Conservation (phyloP, 2,888 invertebrate species). For the Temnothorax unifasciatus region DNA sequence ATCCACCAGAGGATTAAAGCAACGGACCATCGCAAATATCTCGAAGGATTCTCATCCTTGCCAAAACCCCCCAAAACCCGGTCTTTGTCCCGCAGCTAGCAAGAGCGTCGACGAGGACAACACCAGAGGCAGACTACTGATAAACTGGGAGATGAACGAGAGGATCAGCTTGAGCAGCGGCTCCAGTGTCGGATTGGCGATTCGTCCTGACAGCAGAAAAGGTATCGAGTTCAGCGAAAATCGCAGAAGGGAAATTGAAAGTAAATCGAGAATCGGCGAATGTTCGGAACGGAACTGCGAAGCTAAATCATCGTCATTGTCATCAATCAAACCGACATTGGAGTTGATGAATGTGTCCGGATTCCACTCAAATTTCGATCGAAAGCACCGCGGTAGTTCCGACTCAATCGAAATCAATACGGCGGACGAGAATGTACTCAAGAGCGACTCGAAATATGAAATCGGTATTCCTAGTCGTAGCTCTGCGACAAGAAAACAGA, state of each 20-base stretch:
- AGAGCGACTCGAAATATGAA: constrained; percentile 80
- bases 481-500: constrained; percentile 66
- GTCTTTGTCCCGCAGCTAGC: constrained; percentile 61
- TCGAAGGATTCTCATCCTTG: constrained; percentile 47
- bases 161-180: constrained; percentile 83
- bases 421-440: constrained; percentile 74
- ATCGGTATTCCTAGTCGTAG: constrained; percentile 74
- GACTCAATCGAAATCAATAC: constrained; percentile 61
- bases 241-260: constrained; percentile 59
- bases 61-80: constrained; percentile 68
- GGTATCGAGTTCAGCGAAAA: constrained; percentile 79
- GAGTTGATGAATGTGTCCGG: constrained; percentile 81
- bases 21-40: constrained; percentile 52
- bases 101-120: constrained; percentile 58
- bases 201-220: constrained; percentile 76
- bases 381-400: constrained; percentile 61
- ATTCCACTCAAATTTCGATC: constrained; percentile 68
- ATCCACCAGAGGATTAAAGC: constrained; percentile 81
- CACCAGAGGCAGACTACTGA: constrained; percentile 61
- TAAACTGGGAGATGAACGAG: constrained; percentile 85
- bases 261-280: constrained; percentile 41
- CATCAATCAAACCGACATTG: constrained; percentile 50
- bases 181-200: constrained; percentile 80
- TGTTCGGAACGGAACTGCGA: constrained; percentile 25
- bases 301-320: constrained; percentile 35